Base-by-base conservation (phyloP, 2,113 vertebrate species). In the Eulacestoma nigropectus region DNA sequence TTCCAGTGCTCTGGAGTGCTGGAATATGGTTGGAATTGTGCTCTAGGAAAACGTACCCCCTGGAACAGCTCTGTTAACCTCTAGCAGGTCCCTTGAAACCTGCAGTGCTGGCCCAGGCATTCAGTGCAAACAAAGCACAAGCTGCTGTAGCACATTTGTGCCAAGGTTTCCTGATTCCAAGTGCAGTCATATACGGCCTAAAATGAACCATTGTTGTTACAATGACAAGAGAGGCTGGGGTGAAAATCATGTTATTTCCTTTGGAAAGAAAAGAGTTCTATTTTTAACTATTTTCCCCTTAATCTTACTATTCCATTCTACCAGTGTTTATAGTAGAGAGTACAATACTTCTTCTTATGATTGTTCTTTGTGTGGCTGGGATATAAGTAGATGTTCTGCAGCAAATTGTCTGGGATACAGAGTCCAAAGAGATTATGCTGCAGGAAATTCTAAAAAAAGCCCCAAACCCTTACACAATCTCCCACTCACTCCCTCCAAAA, bases 161-260 rank as follows among this genome's bases (percentile, higher is more conserved):
- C 52, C 55, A 53, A 46, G 27, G 59, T 74, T 97, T 96, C 86
- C 92, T 92, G 90, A 65, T 32, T 46, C 30, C 21, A 46, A 67
- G 56, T 41, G 68, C 60, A 55, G 39, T 27, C 72, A 90, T 80
- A 86, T 60, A 57, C 2, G n/a, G 76, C 84, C 89, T 76, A 78
- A 81, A 95, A 60, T 57, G 86, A 92, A 59, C 73, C 73, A 84
- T 95, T 92, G 89, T 87, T 95, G 19, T 9, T 84, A 50, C 33
- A 87, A 42, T 23, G 79, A 47, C 60, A 87, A 90, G 86, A 80
- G 69, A 12, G 8, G 6, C 64, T 46, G 64, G 75, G 42, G 25
- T 90, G 59, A 84, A 91, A 95, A 90, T 55, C 7, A 7, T 17
- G 67, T 92, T 83, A 92, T 88, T 95, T 95, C 90, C 95, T 96